Base-by-base conservation (phyloP, 2,888 invertebrate genomes). In the Mesochorus sp. region DNA sequence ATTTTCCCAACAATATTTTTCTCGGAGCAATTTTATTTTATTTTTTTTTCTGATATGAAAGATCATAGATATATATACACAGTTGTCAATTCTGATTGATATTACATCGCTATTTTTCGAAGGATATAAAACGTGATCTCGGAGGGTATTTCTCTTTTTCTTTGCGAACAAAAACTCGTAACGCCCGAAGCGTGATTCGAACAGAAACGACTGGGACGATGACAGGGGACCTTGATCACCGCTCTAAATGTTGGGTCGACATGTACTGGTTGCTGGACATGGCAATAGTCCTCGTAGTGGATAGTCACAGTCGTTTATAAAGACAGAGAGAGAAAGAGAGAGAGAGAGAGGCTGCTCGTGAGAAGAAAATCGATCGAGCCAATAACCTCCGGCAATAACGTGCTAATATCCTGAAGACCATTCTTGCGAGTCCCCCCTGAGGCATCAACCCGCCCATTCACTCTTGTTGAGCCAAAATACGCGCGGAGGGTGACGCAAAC, bases 371-470 rank as follows among this genome's bases (percentile, higher is more conserved):
- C 88, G 85, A 88, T 88, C 85, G 85, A 86, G 85, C 86, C 88
- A 86, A 88, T 88, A 88, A 88, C 85, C 88, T 80, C 79, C 70
- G 85, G 85, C 87, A 88, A 88, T 88, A 88, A 88, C 87, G 85
- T 84, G 87, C 86, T 88, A 88, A 88, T 88, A 88, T 88, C 88
- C 88, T 88, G 88, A 85, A 87, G 88, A 87, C 88, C 87, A 86
- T 88, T 88, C 85, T 85, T 85, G 83, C 83, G 82, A 76, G 81
- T 82, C 68, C 47, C 76, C 79, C 59, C 5, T 28, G 51, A 70
- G 81, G 82, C 80, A 79, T 64, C 79, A 76, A 67, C 71, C 76
- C 80, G 80, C 82, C 80, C 77, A 79, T 76, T 80, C 61, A 19
- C 26, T 71, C 74, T 66, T 76, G 74, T 66, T 70, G 59, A 53